Base-by-base conservation (phyloP, 2,888 invertebrate genomes). In the Cecidostiba fungosa region DNA sequence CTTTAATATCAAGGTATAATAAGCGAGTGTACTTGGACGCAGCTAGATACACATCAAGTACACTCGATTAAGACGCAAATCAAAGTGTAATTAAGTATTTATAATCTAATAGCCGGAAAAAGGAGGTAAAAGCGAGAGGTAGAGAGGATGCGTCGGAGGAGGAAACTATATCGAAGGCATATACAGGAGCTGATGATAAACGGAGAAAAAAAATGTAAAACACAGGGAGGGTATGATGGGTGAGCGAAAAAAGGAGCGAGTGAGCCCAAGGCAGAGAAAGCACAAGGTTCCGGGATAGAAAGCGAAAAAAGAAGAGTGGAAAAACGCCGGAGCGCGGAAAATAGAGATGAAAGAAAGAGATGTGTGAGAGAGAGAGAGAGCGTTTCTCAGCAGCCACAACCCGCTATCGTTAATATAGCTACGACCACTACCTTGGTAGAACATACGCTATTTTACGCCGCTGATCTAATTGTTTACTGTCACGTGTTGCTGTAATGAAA, bases 381-480 rank as follows among this genome's bases (percentile, higher is more conserved):
- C 73, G 54, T 81, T 84, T 84, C 59, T 88, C 88, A 84, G 89
- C 90, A 90, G 90, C 91, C 90, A 91, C 90, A 74, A 85, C 50
- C 74, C 77, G 73, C 91, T 91, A 89, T 89, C 88, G 90, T 89
- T 90, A 72, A 90, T 85, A 88, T 90, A 90, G 89, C 91, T 91
- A 92, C 92, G 92, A 92, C 92, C 92, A 92, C 91, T 91, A 92
- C 90, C 90, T 92, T 90, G 91, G 91, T 92, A 92, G 92, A 84
- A 91, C 89, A 91, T 89, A 91, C 90, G 92, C 92, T 92, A 92
- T 90, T 92, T 92, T 91, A 87, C 70, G 91, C 92, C 90, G 91
- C 92, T 92, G 90, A 92, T 92, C 92, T 92, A 91, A 92, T 92
- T 92, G 92, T 92, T 92, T 92, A 87, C 92, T 92, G 92, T 92